These are phyloP conservation scores for Mormyrus hasselquistii DNA, from an alignment of 2,797 vertebrate species.

Conservation along the genomic window DNA sequence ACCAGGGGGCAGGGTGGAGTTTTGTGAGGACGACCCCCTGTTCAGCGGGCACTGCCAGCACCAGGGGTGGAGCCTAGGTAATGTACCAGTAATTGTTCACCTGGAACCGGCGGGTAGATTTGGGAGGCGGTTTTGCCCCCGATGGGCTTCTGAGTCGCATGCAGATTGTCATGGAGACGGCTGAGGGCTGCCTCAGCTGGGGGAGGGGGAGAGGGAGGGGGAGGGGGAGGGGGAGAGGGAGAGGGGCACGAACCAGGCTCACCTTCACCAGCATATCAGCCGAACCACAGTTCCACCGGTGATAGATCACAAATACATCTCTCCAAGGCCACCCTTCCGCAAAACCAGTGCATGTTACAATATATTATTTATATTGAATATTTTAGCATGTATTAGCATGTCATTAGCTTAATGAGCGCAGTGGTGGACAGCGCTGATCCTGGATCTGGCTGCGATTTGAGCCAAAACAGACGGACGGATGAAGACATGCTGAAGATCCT, in stretches of 20 bases:
- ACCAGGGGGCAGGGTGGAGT: conserved; percentile 2
- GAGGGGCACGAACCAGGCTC: background rate
- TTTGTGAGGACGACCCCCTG: background rate
- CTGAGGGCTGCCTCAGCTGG: background rate
- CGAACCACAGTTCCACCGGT: background rate
- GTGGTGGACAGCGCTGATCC: background rate
- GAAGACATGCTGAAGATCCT: background rate
- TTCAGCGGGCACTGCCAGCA: background rate
- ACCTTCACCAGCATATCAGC: background rate
- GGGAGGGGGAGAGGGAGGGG: background rate
- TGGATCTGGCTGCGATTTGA: background rate
- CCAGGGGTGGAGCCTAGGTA: background rate
- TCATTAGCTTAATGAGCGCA: background rate
- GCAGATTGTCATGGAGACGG: background rate
- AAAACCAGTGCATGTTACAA: conserved; percentile 8
- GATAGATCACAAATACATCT: conserved; percentile 1
- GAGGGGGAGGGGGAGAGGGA: too few species aligned
- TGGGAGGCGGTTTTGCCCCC: background rate
- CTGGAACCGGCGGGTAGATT: background rate
- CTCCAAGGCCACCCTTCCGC: conserved; percentile 1
- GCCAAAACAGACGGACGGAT: background rate
- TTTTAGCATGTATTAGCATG: conserved; percentile 18
- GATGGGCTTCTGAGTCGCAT: background rate
- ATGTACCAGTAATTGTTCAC: background rate
- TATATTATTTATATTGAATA: conserved; percentile 12